Percentiles rank a stretch among this genome's conserved stretches.
phyloP scores from a whole-genome alignment of 1,140 invertebrate species.

The Orius insidiosus region DNA sequence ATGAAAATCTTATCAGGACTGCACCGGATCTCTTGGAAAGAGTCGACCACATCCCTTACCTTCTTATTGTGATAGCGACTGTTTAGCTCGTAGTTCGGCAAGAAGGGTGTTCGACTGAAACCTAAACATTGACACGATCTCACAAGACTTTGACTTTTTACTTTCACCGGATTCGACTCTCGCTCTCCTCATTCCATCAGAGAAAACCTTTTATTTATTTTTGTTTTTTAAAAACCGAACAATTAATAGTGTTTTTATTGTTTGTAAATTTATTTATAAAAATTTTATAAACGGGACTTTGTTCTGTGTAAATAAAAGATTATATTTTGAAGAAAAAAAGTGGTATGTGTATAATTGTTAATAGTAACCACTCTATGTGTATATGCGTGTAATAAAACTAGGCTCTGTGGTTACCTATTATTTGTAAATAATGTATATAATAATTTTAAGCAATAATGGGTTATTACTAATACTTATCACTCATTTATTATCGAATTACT shows the following conservation, averaged over 20 bases:
- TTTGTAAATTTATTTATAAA: neutral
- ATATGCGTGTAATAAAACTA: too few species aligned
- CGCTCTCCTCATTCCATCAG: too few species aligned
- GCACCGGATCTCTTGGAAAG: slow-evolving; percentile 81
- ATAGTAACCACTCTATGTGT: too few species aligned
- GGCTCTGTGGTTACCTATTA: slow-evolving; percentile 10
- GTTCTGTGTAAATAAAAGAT: too few species aligned
- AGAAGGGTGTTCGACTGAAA: too few species aligned
- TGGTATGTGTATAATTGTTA: too few species aligned
- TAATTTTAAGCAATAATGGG: slow-evolving; percentile 15
- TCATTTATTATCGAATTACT: slow-evolving; percentile 15
- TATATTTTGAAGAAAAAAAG: too few species aligned
- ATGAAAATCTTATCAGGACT: slow-evolving; percentile 74
- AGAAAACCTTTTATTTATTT: slow-evolving; percentile 1
- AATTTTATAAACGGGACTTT: too few species aligned
- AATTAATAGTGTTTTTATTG: neutral
- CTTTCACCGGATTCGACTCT: neutral
- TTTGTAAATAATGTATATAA: neutral
- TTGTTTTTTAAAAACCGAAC: neutral
- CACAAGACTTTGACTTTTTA: slow-evolving; percentile 1
- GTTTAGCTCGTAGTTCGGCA: slow-evolving; percentile 22
- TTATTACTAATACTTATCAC: slow-evolving; percentile 11
- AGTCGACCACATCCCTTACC: slow-evolving; percentile 75
- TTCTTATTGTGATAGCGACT: slow-evolving; percentile 90
- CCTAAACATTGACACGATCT: too few species aligned